phyloP scores from a whole-genome alignment of 2,888 invertebrate genomes.

The Chrysotoxum bicinctum region DNA sequence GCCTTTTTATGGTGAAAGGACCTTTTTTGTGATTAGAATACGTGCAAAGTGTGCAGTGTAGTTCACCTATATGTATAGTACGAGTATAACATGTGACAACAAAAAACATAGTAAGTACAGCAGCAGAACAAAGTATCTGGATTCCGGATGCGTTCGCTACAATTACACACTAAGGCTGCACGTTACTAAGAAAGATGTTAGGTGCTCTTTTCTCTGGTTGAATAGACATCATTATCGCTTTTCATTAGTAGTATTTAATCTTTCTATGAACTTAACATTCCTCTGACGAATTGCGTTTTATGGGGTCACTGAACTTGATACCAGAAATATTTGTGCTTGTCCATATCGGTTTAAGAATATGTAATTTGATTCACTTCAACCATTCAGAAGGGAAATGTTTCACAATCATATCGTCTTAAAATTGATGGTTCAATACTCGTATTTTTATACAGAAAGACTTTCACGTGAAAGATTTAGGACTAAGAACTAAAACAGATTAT shows the following conservation, averaged over 20 bases:
- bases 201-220: slow-evolving; percentile 43
- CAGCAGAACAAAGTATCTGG: slow-evolving; percentile 29
- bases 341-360: no score
- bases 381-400: no score
- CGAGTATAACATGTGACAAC: slow-evolving; percentile 40
- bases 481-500: no score
- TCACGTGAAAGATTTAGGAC: no score
- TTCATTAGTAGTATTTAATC: slow-evolving; percentile 56
- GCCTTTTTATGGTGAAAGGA: background rate
- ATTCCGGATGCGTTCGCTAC: slow-evolving; percentile 50
- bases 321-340: no score
- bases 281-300: background rate
- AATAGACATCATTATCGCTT: slow-evolving; percentile 66
- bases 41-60: slow-evolving; percentile 53
- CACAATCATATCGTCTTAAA: no score
- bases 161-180: background rate
- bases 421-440: no score
- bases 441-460: no score
- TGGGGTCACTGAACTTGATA: slow-evolving; percentile 7
- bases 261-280: slow-evolving; percentile 47
- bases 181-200: slow-evolving; percentile 48
- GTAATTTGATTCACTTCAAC: no score
- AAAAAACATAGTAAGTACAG: slow-evolving; percentile 33
- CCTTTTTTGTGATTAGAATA: slow-evolving; percentile 9
- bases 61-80: slow-evolving; percentile 45